phyloP scores from a whole-genome alignment of 2,888 invertebrate species.

The Pachydiplax longipennis region DNA sequence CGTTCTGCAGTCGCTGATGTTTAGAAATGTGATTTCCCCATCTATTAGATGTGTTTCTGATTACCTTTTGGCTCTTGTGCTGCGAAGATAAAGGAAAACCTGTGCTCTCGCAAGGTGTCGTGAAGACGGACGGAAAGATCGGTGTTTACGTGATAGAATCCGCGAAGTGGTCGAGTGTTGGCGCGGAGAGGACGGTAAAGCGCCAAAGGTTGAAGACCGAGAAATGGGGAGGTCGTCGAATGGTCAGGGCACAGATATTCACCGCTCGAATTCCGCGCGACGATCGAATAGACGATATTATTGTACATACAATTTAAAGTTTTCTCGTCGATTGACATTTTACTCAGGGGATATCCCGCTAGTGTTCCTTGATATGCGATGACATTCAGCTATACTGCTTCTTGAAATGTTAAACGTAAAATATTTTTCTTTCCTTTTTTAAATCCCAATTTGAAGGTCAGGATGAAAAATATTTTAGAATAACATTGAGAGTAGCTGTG shows the following conservation, averaged over 20 bases:
- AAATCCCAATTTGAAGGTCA: too few species aligned
- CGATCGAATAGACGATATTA: not conserved
- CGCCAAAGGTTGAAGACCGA: conserved; percentile 18
- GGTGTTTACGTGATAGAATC: not conserved
- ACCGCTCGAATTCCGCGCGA: not conserved
- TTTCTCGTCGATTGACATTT: too few species aligned
- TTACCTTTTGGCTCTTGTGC: not conserved
- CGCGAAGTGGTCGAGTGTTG: not conserved
- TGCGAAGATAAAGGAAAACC: not conserved
- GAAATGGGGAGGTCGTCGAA: not conserved
- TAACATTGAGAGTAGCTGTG: too few species aligned
- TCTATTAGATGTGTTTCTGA: not conserved
- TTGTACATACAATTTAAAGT: too few species aligned
- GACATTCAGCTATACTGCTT: too few species aligned
- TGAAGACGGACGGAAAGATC: not conserved
- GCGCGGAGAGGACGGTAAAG: not conserved
- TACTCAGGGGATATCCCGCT: too few species aligned
- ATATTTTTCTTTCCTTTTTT: too few species aligned
- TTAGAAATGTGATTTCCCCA: not conserved
- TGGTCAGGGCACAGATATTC: not conserved
- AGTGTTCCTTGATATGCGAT: too few species aligned
- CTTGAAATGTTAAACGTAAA: too few species aligned
- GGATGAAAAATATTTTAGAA: too few species aligned
- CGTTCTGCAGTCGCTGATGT: not conserved
- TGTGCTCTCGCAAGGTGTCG: not conserved